Evolutionary conservation across 2,888 invertebrate species (phyloP).

Genomic region (Meloe dianella): DNA sequence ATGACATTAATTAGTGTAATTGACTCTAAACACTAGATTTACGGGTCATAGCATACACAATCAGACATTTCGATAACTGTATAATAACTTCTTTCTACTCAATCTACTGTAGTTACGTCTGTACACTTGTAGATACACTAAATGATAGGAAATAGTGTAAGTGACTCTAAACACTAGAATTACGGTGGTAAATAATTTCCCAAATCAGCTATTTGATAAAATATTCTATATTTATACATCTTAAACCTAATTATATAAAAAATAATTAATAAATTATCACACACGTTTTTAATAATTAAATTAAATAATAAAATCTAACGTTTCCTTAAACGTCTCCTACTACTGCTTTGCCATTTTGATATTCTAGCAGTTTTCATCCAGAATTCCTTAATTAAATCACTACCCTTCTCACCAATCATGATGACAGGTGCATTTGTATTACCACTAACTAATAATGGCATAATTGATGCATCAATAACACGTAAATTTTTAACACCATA

Average conservation of each 20-base stretch:
- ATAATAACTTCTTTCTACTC: too few species aligned
- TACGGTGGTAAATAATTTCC: too few species aligned
- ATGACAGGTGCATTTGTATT: constrained; percentile 90
- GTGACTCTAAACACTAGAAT: too few species aligned
- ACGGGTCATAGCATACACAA: too few species aligned
- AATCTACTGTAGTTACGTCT: too few species aligned
- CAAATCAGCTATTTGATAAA: too few species aligned
- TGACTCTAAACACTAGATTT: too few species aligned
- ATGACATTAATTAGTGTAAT: too few species aligned
- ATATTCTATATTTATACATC: not conserved
- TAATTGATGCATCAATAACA: constrained; percentile 85
- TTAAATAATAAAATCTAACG: constrained; percentile 18
- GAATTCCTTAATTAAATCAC: constrained; percentile 86
- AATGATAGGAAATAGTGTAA: too few species aligned
- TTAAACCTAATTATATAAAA: not conserved
- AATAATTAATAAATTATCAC: not conserved
- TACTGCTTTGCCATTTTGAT: constrained; percentile 18
- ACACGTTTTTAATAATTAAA: not conserved
- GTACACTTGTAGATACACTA: too few species aligned
- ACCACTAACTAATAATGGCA: constrained; percentile 88
- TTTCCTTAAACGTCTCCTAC: constrained; percentile 16
- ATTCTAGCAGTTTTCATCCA: constrained; percentile 66
- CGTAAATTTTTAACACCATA: constrained; percentile 79
- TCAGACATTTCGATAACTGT: too few species aligned
- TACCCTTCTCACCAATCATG: constrained; percentile 90